Conservation (phyloP, 2,113 vertebrate genomes). For the Larimichthys crocea region DNA sequence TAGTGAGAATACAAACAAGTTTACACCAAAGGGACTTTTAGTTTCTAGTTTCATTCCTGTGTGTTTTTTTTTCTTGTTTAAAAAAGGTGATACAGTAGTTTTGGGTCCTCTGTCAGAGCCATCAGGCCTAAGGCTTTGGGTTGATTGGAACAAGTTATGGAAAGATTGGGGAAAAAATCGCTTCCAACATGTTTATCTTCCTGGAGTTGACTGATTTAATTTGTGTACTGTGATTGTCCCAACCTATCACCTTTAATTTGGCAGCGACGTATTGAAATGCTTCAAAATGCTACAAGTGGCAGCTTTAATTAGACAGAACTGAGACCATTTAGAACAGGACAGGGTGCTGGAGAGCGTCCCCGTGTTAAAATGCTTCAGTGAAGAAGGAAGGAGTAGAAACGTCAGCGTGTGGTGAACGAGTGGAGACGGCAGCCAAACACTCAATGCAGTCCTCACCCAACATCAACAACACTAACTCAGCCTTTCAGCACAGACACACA, state of each 20-base stretch:
- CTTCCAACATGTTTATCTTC: constrained; percentile 28
- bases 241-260: constrained; percentile 50
- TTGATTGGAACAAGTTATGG: background rate
- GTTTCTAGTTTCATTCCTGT: background rate
- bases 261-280: constrained; percentile 19
- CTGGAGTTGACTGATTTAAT: constrained; percentile 16
- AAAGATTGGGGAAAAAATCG: constrained; percentile 21
- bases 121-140: background rate
- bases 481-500: constrained; percentile 47
- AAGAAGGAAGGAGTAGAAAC: constrained; percentile 63
- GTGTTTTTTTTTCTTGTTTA: constrained; percentile 9
- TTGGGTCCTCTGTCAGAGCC: background rate
- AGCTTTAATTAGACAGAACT: constrained; percentile 65
- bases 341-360: constrained; percentile 64
- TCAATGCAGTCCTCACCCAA: constrained; percentile 63
- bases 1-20: background rate
- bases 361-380: constrained; percentile 40
- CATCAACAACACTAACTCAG: constrained; percentile 68
- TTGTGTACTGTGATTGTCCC: constrained; percentile 39
- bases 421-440: constrained; percentile 65
- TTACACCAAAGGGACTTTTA: background rate
- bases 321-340: constrained; percentile 50
- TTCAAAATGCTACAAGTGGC: constrained; percentile 50
- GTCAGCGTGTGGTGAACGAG: constrained; percentile 58
- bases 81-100: background rate